Percentiles rank a stretch among this genome's conserved stretches.
Evolutionary conservation across 2,797 vertebrate genomes (phyloP).

Genomic region (Hipposideros larvatus): DNA sequence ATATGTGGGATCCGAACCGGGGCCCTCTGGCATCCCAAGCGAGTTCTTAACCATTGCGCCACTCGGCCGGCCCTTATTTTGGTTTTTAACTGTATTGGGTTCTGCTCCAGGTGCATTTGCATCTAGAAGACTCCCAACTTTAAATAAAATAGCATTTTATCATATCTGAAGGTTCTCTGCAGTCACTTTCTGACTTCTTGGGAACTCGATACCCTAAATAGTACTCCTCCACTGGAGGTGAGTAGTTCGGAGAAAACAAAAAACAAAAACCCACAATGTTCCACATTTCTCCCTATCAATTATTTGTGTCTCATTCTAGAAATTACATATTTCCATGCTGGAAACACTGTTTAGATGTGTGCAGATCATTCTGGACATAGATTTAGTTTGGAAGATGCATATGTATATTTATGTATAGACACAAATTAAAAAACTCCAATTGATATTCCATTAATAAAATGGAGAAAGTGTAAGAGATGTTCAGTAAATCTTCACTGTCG

Average conservation of each 20-base stretch:
- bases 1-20: no score
- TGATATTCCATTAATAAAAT: conserved; percentile 16
- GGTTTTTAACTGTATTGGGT: background rate
- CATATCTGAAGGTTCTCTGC: conserved; percentile 27
- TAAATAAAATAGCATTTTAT: conserved; percentile 53
- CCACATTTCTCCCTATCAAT: conserved; percentile 12
- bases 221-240: background rate
- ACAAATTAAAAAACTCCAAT: background rate
- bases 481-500: background rate
- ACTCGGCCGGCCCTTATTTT: no score
- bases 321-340: background rate
- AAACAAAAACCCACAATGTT: background rate
- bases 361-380: conserved; percentile 21
- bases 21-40: no score
- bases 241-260: background rate
- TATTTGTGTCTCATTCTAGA: conserved; percentile 41
- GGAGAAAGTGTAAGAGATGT: background rate
- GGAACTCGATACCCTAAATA: conserved; percentile 40
- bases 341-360: background rate
- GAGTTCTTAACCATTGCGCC: no score
- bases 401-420: background rate
- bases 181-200: conserved; percentile 41
- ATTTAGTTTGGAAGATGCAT: background rate
- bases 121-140: conserved; percentile 31
- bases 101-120: background rate